Evolutionary conservation across 92 coral and sea anemone species (phyloP).

Genomic region (Phenganax subtilis): DNA sequence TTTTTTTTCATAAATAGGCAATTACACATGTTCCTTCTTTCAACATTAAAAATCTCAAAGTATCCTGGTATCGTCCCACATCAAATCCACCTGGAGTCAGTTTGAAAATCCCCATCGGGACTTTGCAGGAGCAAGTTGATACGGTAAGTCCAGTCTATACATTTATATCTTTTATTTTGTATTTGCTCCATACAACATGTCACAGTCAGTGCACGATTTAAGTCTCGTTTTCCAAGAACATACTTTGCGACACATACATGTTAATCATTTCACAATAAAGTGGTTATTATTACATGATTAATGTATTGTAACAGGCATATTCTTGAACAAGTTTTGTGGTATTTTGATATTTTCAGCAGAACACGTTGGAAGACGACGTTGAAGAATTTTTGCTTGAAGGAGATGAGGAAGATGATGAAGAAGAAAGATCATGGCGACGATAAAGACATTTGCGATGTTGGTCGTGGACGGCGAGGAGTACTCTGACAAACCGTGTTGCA

Average conservation of each 20-base stretch:
- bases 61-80: slow-evolving; percentile 72
- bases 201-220: not conserved
- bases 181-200: not conserved
- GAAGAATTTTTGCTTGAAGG: slow-evolving; percentile 71
- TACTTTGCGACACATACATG: too few species aligned
- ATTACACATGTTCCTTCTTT: slow-evolving; percentile 66
- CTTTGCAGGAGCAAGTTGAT: slow-evolving; percentile 9
- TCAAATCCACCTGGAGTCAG: not conserved
- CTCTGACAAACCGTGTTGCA: not conserved
- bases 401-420: slow-evolving; percentile 95
- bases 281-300: not conserved
- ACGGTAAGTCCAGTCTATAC: slow-evolving; percentile 3
- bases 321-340: too few species aligned
- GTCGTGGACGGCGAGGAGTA: not conserved
- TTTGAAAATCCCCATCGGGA: slow-evolving; percentile 15
- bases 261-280: not conserved
- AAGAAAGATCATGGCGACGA: slow-evolving; percentile 94
- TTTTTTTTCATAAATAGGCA: slow-evolving; percentile 54
- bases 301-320: not conserved
- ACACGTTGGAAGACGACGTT: slow-evolving; percentile 62
- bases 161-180: not conserved
- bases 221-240: not conserved
- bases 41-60: slow-evolving; percentile 66
- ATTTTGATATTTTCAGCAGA: slow-evolving; percentile 48
- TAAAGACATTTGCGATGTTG: slow-evolving; percentile 21